A percentile compares a stretch with the other conserved stretches of the same genome.
Evolutionary conservation across 2,888 invertebrate species (phyloP).

Genomic region (Nycteola revayana): DNA sequence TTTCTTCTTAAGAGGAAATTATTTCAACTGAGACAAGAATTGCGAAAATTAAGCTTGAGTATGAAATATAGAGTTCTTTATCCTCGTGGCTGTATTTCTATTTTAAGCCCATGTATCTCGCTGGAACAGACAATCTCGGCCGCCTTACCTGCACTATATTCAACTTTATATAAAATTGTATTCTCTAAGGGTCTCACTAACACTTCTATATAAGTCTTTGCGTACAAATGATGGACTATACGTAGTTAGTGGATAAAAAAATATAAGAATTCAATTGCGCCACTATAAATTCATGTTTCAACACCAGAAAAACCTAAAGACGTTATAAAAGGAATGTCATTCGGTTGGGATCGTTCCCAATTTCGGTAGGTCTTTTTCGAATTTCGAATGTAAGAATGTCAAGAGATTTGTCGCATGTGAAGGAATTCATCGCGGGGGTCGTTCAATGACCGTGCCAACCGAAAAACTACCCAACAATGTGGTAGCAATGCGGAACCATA

Average conservation of each 20-base stretch:
- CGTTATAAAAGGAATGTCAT: constrained; percentile 30
- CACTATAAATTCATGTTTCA: constrained; percentile 9
- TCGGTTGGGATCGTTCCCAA: constrained; percentile 21
- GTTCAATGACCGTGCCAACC: constrained; percentile 45
- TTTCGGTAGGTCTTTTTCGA: constrained; percentile 27
- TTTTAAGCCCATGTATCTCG: constrained; percentile 59
- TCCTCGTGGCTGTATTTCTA: constrained; percentile 47
- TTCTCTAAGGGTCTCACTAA: constrained; percentile 46
- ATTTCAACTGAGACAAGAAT: constrained; percentile 27
- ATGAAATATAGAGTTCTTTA: constrained; percentile 52
- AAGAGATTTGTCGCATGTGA: constrained; percentile 44
- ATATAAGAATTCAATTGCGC: too few relatives aligned
- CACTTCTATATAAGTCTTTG: constrained; percentile 38
- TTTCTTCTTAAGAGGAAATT: constrained; percentile 33
- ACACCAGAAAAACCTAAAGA: constrained; percentile 12
- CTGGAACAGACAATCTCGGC: constrained; percentile 44
- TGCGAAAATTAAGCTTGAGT: constrained; percentile 34
- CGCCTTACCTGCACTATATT: constrained; percentile 31
- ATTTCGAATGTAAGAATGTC: constrained; percentile 39
- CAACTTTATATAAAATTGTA: constrained; percentile 55
- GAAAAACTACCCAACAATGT: constrained; percentile 52
- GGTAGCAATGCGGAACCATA: constrained; percentile 56
- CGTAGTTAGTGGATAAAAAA: constrained; percentile 25
- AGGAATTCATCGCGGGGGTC: constrained; percentile 47
- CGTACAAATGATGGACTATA: constrained; percentile 19